These are phyloP conservation scores for Melipona beecheii DNA, from an alignment of 2,888 invertebrate species.

Conservation along the genomic window DNA sequence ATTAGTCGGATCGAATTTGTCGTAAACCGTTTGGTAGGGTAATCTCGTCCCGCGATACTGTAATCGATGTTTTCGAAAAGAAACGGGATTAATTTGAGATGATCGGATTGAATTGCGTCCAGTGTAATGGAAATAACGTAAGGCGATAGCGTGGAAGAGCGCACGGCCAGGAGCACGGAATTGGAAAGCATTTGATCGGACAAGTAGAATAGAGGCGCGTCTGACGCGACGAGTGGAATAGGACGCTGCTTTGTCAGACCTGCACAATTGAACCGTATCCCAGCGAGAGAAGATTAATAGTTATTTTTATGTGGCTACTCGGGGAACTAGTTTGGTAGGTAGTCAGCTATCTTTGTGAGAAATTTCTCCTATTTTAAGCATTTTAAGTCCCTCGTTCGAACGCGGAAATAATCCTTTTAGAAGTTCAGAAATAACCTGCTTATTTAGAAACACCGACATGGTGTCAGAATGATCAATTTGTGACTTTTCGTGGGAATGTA, in stretches of 20 bases:
- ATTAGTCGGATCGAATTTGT: not conserved
- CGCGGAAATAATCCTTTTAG: too few species aligned
- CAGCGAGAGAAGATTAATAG: not conserved
- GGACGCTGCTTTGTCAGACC: conserved; percentile 19
- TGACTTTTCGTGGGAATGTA: too few species aligned
- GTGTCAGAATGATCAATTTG: too few species aligned
- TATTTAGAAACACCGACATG: too few species aligned
- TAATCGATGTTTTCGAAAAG: not conserved
- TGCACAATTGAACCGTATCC: not conserved
- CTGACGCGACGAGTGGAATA: conserved; percentile 5
- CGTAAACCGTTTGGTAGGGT: not conserved
- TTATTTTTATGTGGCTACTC: conserved; percentile 6
- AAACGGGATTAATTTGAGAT: not conserved
- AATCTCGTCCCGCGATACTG: not conserved
- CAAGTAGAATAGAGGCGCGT: conserved; percentile 8
- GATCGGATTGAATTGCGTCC: not conserved
- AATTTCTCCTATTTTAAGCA: not conserved
- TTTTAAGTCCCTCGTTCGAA: not conserved
- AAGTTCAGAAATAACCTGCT: too few species aligned
- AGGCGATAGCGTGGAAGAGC: not conserved
- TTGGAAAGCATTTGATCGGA: conserved; percentile 11
- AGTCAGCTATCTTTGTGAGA: not conserved
- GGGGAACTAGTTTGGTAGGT: not conserved
- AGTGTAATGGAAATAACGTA: not conserved
- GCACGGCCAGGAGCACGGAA: not conserved